Evolutionary conservation across 1,140 invertebrate genomes (phyloP), one percentile per base, ranked within the genome.

Genomic region (Sminthurides bifidus): DNA sequence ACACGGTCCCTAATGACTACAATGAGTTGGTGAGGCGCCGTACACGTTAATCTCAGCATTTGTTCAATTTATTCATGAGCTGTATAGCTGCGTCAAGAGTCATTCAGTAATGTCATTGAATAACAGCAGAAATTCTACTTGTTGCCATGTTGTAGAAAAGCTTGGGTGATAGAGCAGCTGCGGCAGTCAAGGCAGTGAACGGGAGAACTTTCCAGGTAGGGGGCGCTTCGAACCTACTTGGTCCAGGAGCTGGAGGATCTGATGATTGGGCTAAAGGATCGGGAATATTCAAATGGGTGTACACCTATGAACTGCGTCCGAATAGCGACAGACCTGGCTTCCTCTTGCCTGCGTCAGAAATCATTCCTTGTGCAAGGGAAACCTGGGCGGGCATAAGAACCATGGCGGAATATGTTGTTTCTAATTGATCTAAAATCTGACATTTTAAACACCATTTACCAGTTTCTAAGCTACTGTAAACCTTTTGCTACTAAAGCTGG

Each of bases 181-280:
- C 10, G n/a, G 33, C 33, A 35, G 8, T 35, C n/a, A 10, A 10
- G n/a, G 33, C 33, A 10, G 10, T 10, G 10, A 10, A 10, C 33
- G 33, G 33, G n/a, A 35, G 8, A 35, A 10, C 33, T n/a, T 35
- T 10, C 33, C 8, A 35, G n/a, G 33, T 35, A 10, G 33, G 33
- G n/a, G 33, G 33, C 10, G 33, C 33, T n/a, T 10, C 33, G 33
- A n/a, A 35, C 10, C 10, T 35, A 10, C 33, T 35, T 10, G 48
- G 69, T 54, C 33, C 61, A 3, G 63, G 68, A 6, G 69, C 79
- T 66, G 89, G 89, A 10, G 84, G 84, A 17, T 87, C 87, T 0
- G 85, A 92, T 66, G 90, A 94, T 68, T 93, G 88, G 88, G 89
- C 88, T 0, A 90, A 91, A 73, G 83, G 83, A 6, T 73, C 76